These are phyloP conservation scores for Danio jaintianensis DNA, from an alignment of 2,797 vertebrate genomes.

Conservation along the genomic window DNA sequence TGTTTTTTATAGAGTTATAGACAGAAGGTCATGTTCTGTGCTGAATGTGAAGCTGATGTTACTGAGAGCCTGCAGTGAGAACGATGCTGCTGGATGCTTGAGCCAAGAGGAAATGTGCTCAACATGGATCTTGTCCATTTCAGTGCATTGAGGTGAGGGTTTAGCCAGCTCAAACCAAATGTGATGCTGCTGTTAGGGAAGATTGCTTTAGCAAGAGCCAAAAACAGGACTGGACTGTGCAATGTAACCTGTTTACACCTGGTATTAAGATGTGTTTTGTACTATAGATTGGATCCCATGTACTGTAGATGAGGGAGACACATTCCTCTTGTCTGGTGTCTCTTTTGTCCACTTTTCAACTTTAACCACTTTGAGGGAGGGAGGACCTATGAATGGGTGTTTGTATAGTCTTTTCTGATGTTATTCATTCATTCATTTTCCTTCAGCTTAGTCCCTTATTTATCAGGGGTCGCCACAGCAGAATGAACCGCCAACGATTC, in stretches of 20 bases:
- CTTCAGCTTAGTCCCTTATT: no score
- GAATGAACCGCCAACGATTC: no score
- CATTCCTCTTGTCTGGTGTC: no score
- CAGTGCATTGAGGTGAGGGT: neutral
- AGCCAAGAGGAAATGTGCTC: slow-evolving; percentile 34
- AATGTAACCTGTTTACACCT: neutral
- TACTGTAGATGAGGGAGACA: no score
- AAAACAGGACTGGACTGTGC: neutral
- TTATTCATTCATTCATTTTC: no score
- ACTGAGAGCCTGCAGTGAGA: slow-evolving; percentile 17
- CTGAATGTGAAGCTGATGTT: slow-evolving; percentile 38
- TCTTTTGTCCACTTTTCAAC: no score
- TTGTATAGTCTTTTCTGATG: no score
- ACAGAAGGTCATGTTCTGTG: slow-evolving; percentile 24
- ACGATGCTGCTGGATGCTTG: slow-evolving; percentile 1
- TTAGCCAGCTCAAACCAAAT: neutral
- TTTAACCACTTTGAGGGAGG: no score
- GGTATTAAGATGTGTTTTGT: no score
- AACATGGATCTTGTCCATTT: slow-evolving; percentile 28
- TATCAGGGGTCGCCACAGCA: no score
- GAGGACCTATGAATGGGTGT: no score
- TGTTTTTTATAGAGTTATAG: neutral
- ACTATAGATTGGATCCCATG: no score
- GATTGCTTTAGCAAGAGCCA: neutral
- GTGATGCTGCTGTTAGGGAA: neutral